Base-by-base conservation (phyloP, 2,113 vertebrate genomes). In the Climacteris rufus region DNA sequence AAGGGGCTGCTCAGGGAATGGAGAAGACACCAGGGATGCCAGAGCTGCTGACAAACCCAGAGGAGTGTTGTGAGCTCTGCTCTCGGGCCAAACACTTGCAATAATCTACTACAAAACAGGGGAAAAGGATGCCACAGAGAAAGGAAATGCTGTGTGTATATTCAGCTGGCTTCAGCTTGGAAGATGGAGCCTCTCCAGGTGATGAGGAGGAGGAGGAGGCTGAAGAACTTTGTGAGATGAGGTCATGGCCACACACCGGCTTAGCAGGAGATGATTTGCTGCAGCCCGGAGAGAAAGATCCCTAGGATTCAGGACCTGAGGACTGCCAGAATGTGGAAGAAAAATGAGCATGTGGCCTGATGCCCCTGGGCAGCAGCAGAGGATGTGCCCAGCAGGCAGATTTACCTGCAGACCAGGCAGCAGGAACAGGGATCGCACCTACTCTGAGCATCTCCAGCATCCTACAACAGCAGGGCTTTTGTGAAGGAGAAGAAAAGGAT, bases 181-280 rank as follows among this genome's bases (percentile, higher is more conserved):
- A 92, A 59, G 80, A 54, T 45, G 49, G 45, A 90, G 65, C 61
- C 59, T 89, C 59, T 75, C 45, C 27, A 50, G n/a, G 50, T 12
- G 18, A 56, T 0, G 21, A 69, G 1, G 40, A 94, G 15, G 49
- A 90, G 25, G 37, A 78, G 52, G 44, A 70, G 45, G 89, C 45
- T 77, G 66, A 76, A 84, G 78, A 77, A 81, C 2, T 18, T 57
- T 65, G 37, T 1, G 7, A 75, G 70, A 82, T 65, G 72, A 83
- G 39, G 56, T 44, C 30, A 49, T 31, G 42, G 31, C 37, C 19
- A 69, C 23, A 74, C n/a, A 50, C 14, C 0, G 0, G 33, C 52
- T 83, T 63, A 30, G 50, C 3, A 84, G 60, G 33, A 33, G 40
- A 74, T 0, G 1, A 33, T 0, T 76, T 0, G 1, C 25, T 44